These are phyloP conservation scores for Larimichthys crocea DNA, from an alignment of 2,113 vertebrate species.

Conservation along the genomic window DNA sequence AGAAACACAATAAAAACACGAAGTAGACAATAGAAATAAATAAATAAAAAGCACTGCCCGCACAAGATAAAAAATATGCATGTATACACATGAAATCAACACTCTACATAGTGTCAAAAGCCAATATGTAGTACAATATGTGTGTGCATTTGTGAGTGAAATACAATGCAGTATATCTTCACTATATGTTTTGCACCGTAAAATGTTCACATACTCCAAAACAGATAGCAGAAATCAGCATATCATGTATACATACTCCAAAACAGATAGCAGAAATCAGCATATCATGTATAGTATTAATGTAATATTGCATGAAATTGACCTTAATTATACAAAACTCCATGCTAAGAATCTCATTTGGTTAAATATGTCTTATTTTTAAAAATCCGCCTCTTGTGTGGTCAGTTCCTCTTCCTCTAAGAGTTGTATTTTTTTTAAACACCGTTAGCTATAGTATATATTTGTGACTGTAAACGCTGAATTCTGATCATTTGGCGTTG, in stretches of 20 bases:
- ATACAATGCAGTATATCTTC: neutral
- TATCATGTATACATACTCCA: neutral
- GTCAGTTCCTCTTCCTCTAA: conserved; percentile 1
- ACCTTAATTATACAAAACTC: neutral
- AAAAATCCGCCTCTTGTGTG: neutral
- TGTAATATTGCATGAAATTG: neutral
- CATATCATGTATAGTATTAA: neutral
- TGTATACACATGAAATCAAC: too few relatives aligned
- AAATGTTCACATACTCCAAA: neutral
- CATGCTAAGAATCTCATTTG: neutral
- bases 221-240: neutral
- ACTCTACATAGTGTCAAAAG: too few relatives aligned
- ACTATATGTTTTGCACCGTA: neutral
- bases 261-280: neutral
- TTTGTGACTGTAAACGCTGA: conserved; percentile 43
- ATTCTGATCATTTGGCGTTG: conserved; percentile 58
- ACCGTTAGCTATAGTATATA: neutral
- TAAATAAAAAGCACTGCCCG: too few relatives aligned
- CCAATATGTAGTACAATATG: neutral
- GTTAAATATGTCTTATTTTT: neutral
- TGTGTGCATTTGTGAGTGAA: neutral
- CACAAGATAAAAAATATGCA: too few relatives aligned
- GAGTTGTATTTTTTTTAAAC: conserved; percentile 34
- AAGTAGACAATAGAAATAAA: too few relatives aligned
- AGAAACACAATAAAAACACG: too few relatives aligned